Conservation (phyloP, 2,797 vertebrate species). For the Chlorospingus flavigularis region DNA sequence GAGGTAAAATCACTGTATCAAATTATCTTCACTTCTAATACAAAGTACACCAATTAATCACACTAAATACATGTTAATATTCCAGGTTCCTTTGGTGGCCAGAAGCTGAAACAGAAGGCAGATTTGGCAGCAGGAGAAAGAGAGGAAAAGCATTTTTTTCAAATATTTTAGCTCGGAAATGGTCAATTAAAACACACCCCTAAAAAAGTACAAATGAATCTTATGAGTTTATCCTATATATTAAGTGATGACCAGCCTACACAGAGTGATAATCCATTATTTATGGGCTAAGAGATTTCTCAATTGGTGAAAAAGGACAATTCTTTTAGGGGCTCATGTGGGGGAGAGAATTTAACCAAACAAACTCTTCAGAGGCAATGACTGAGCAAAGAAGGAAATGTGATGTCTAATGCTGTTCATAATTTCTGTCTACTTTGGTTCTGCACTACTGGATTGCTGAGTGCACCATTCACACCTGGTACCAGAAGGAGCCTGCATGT, state of each 20-base stretch:
- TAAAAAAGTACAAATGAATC: neutral
- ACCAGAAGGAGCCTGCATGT: rapidly evolving
- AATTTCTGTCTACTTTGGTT: neutral
- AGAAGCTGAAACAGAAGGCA: neutral
- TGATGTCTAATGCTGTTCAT: neutral
- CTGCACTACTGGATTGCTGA: neutral
- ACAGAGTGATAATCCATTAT: neutral
- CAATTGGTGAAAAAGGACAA: neutral
- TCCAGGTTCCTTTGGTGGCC: neutral
- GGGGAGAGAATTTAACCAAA: neutral
- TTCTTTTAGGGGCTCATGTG: neutral
- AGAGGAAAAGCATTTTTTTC: neutral
- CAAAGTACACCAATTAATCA: neutral
- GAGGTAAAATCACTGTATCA: neutral
- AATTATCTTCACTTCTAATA: neutral
- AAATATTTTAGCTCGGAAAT: neutral
- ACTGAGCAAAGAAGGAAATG: neutral
- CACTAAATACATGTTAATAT: neutral
- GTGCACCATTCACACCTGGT: neutral
- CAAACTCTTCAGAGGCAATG: rapidly evolving
- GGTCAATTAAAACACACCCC: neutral
- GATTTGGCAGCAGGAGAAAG: neutral
- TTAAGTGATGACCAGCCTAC: neutral
- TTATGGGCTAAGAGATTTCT: neutral
- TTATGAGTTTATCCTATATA: neutral